These are phyloP conservation scores for Sesia apiformis DNA, from an alignment of 2,888 invertebrate genomes.

Conservation along the genomic window DNA sequence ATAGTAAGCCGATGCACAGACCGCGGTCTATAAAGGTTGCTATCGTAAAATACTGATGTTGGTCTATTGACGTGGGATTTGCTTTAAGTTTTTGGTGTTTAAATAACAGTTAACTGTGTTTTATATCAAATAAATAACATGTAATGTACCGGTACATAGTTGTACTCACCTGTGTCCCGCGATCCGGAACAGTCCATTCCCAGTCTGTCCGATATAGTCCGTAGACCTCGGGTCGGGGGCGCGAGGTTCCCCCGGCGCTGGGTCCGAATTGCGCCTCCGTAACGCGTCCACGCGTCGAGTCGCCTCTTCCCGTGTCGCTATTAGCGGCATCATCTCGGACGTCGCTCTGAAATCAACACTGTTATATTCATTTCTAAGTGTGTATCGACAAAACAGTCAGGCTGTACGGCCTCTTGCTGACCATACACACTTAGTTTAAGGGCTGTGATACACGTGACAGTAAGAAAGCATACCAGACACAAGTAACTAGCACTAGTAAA, in stretches of 20 bases:
- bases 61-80: not conserved
- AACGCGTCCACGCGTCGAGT: conserved; percentile 68
- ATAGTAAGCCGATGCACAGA: too few relatives aligned
- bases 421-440: too few relatives aligned
- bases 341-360: conserved; percentile 20
- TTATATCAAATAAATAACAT: not conserved
- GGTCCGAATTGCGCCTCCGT: conserved; percentile 83
- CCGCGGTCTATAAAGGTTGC: too few relatives aligned
- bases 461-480: too few relatives aligned
- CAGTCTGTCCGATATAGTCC: conserved; percentile 72
- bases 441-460: too few relatives aligned
- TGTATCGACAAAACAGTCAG: too few relatives aligned
- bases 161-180: conserved; percentile 84
- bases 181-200: conserved; percentile 80
- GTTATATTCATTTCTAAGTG: too few relatives aligned
- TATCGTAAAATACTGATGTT: not conserved
- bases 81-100: not conserved
- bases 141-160: conserved; percentile 14
- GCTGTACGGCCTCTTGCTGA: too few relatives aligned
- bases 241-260: conserved; percentile 60
- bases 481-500: too few relatives aligned
- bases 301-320: conserved; percentile 20
- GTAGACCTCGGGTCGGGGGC: conserved; percentile 60
- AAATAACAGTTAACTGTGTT: not conserved
- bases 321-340: conserved; percentile 33